These are phyloP conservation scores for Henricia sp. DNA, from an alignment of 53 echinoderm and acorn worm species.

Conservation along the genomic window DNA sequence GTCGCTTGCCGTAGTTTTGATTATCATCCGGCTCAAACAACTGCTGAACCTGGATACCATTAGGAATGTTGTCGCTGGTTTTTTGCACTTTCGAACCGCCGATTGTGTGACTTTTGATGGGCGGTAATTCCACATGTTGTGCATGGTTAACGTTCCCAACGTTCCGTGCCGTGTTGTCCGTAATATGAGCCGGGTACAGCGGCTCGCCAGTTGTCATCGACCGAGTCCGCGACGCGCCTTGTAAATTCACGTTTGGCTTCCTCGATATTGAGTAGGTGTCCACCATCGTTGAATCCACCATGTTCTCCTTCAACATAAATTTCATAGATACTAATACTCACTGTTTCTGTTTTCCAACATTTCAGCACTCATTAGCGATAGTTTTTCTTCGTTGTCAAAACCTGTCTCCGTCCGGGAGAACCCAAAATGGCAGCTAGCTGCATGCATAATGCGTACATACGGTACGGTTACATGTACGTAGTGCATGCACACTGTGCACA, in stretches of 20 bases:
- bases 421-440: slow-evolving; percentile 67
- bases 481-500: slow-evolving; percentile 35
- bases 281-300: slow-evolving; percentile 92
- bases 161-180: slow-evolving; percentile 74
- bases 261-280: slow-evolving; percentile 83
- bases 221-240: slow-evolving; percentile 88
- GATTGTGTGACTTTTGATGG: slow-evolving; percentile 93
- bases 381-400: slow-evolving; percentile 17
- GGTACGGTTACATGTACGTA: too few relatives aligned
- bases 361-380: slow-evolving; percentile 7
- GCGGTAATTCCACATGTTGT: slow-evolving; percentile 93
- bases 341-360: slow-evolving; percentile 16
- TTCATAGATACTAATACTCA: slow-evolving; percentile 5
- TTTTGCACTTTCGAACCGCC: slow-evolving; percentile 78
- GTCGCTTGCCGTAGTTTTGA: slow-evolving; percentile 93
- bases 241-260: slow-evolving; percentile 91
- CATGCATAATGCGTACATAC: too few relatives aligned
- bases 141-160: slow-evolving; percentile 80
- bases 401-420: background rate
- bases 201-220: slow-evolving; percentile 90
- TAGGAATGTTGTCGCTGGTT: slow-evolving; percentile 82
- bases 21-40: slow-evolving; percentile 98
- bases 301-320: slow-evolving; percentile 50
- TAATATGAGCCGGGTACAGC: slow-evolving; percentile 79
- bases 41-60: slow-evolving; percentile 94